Base-by-base conservation (phyloP, 1,140 invertebrate species). In the Saccostrea echinata region DNA sequence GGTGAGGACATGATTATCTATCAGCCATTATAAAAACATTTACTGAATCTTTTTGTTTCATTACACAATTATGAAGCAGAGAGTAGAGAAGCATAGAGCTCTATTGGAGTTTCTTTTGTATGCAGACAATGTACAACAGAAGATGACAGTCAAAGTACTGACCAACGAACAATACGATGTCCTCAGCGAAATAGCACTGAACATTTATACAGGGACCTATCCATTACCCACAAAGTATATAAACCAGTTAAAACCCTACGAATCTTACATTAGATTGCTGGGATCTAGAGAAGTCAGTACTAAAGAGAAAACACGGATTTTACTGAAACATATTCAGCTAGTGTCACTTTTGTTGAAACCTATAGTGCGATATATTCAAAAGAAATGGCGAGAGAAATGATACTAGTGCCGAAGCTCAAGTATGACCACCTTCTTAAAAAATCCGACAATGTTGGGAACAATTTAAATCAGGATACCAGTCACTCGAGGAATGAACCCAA, bases 1-100 rank as follows among this genome's bases (percentile, higher is more conserved):
- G 84, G 84, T n/a, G 71, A 90, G 35, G 84, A 88, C 3, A 84
- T 82, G 51, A 84, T 86, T 24, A 68, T 88, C 13, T 90, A 86
- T 57, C 21, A 84, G 83, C 84, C 84, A 9, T 35, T 64, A 86
- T 86, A 68, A 88, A 83, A 53, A 11, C 6, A 27, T n/a, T 8
- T 2, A 55, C 11, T 52, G 0, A 18, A 52, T 84, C 8, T 82
- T 35, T 13, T 8, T 43, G 13, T 84, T 18, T 87, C 82, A 84
- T 84, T 87, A 71, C 55, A 24, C 30, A 53, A 84, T 13, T 6
- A 84, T 84, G 83, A 84, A 57, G 83, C 83, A 57, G 30, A 84
- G 11, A 21, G 83, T 84, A 30, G 27, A 61, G 12, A 61, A 53
- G 27, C 86, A 86, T 12, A 6, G 2, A 9, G 24, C 43, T 83